Evolutionary conservation across 2,888 invertebrate genomes (phyloP).

Genomic region (Leptinotarsa rubiginosa): DNA sequence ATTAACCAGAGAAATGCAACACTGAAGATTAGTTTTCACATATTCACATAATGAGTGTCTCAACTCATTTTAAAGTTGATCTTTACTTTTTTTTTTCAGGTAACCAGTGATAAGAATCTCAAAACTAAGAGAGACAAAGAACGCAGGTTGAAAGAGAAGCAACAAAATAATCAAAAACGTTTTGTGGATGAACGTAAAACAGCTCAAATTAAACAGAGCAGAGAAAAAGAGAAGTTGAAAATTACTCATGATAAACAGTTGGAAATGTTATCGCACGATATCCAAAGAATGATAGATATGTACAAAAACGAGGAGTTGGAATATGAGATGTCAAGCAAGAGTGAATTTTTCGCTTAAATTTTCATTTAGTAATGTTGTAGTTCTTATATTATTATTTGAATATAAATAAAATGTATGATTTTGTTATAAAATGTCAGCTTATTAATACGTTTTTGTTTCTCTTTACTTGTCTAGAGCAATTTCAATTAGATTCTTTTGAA

Average conservation of each 20-base stretch:
- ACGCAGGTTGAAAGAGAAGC: constrained; percentile 91
- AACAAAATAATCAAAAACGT: constrained; percentile 97
- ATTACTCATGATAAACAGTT: constrained; percentile 92
- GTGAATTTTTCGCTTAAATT: constrained; percentile 89
- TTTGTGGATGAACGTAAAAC: constrained; percentile 95
- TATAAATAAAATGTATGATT: constrained; percentile 7
- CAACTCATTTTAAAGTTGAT: background rate
- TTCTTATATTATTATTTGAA: background rate
- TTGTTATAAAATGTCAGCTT: background rate
- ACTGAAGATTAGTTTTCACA: too few relatives aligned
- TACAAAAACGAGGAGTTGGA: constrained; percentile 94
- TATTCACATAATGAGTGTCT: too few relatives aligned
- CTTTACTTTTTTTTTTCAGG: constrained; percentile 51
- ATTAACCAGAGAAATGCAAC: too few relatives aligned
- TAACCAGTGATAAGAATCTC: constrained; percentile 92
- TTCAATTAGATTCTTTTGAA: too few relatives aligned
- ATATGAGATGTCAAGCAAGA: constrained; percentile 88
- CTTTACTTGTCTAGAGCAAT: too few relatives aligned
- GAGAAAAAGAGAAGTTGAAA: constrained; percentile 92
- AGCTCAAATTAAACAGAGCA: constrained; percentile 88
- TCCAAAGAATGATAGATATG: constrained; percentile 91
- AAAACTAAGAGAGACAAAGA: constrained; percentile 98
- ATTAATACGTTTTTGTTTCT: background rate
- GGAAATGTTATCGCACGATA: constrained; percentile 88
- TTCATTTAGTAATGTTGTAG: background rate